A percentile compares a stretch with the other conserved stretches of the same genome.
Conservation (phyloP, 2,797 vertebrate species). For the Galago senegalensis region DNA sequence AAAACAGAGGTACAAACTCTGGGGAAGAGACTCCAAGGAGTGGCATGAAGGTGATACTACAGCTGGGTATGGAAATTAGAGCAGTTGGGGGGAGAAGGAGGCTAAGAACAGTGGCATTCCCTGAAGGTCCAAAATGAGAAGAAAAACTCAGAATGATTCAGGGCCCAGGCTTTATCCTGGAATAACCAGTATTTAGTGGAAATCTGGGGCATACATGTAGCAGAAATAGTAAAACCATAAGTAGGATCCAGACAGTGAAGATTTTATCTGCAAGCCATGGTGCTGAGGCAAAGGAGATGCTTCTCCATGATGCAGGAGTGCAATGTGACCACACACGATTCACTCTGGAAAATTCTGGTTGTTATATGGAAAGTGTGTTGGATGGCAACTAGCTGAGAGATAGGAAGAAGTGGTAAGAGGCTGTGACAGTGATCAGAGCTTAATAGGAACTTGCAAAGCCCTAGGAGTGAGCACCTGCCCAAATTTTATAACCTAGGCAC, state of each 20-base stretch:
- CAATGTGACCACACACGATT: background rate
- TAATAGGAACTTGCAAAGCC: background rate
- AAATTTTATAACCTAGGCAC: background rate
- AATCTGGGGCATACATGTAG: background rate
- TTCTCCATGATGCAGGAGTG: background rate
- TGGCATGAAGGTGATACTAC: background rate
- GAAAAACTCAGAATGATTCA: background rate
- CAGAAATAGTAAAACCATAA: background rate
- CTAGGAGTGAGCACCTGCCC: background rate
- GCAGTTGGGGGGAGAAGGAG: background rate
- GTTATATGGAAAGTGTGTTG: background rate
- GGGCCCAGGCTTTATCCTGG: background rate
- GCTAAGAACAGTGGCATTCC: background rate
- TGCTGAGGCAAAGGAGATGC: background rate
- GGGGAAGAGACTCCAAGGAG: background rate
- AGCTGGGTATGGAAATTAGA: slow-evolving; percentile 14
- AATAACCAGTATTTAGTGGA: background rate
- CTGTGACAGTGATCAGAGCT: too few relatives aligned
- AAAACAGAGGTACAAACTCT: background rate
- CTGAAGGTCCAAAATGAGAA: background rate
- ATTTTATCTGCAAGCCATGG: background rate
- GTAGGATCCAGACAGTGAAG: background rate
- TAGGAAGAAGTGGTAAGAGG: background rate
- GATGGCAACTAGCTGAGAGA: too few relatives aligned
- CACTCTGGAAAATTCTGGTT: background rate